A percentile compares a stretch with the other conserved stretches of the same genome.
phyloP scores from a whole-genome alignment of 2,797 vertebrate species.

The Danio aesculapii region DNA sequence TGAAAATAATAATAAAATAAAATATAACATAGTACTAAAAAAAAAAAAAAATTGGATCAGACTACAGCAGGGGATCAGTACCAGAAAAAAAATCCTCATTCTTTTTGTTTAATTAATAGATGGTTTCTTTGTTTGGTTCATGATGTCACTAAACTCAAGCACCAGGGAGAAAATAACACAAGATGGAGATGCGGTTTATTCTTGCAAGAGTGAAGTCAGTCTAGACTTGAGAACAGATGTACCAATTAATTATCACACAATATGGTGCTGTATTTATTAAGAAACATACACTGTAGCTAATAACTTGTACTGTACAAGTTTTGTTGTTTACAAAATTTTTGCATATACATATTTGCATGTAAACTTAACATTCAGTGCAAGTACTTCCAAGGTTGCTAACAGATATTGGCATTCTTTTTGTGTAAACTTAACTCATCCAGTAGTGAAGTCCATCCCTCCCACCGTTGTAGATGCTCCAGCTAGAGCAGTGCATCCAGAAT shows the following conservation, averaged over 20 bases:
- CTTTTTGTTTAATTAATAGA: not conserved
- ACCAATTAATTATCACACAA: not conserved
- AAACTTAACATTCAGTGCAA: not conserved
- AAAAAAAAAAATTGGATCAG: no score
- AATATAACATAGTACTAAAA: no score
- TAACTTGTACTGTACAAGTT: no score
- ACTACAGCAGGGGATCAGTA: no score
- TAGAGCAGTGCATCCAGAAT: constrained; percentile 39
- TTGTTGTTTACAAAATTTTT: no score
- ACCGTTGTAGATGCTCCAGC: constrained; percentile 50
- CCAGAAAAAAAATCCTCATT: no score
- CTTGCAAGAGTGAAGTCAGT: constrained; percentile 24
- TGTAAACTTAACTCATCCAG: constrained; percentile 49
- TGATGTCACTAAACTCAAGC: constrained; percentile 18
- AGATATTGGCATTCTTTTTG: not conserved
- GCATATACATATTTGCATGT: no score
- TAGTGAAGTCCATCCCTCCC: constrained; percentile 52
- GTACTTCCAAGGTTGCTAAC: not conserved
- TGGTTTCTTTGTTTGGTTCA: not conserved
- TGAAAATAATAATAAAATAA: no score
- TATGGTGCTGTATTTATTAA: constrained; percentile 2
- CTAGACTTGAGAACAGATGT: constrained; percentile 39
- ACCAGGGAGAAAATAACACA: constrained; percentile 23
- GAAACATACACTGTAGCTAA: not conserved
- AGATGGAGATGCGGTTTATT: constrained; percentile 27